Percentiles rank a stretch among this genome's conserved stretches.
These are phyloP conservation scores for Xanthia icteritia DNA, from an alignment of 2,888 invertebrate species.

Conservation along the genomic window DNA sequence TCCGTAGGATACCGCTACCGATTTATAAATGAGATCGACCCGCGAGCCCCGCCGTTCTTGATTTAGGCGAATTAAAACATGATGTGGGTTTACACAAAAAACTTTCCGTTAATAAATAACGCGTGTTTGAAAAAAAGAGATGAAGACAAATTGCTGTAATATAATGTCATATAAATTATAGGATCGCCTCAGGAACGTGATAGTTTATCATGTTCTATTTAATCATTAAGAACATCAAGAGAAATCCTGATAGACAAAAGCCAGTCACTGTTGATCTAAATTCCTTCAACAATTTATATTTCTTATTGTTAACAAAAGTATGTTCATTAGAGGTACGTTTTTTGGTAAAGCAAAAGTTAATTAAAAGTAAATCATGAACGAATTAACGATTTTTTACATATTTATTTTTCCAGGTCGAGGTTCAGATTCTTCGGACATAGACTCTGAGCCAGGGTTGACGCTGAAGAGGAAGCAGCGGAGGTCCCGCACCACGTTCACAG, in stretches of 20 bases:
- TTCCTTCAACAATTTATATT: background rate
- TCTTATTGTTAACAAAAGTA: background rate
- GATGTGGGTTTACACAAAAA: conserved; percentile 88
- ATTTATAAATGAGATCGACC: conserved; percentile 87
- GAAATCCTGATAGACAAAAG: conserved; percentile 50
- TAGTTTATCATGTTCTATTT: conserved; percentile 60
- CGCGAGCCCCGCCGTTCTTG: conserved; percentile 81
- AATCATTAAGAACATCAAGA: conserved; percentile 61
- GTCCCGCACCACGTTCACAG: conserved; percentile 98
- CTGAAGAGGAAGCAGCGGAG: conserved; percentile 97
- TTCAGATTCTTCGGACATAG: conserved; percentile 93
- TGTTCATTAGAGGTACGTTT: no score
- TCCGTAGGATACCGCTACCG: conserved; percentile 90
- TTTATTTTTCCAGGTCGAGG: conserved; percentile 80
- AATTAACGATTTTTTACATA: conserved; percentile 8
- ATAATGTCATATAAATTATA: conserved; percentile 81
- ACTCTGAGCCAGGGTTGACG: conserved; percentile 97
- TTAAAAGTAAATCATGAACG: background rate
- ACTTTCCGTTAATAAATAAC: conserved; percentile 84
- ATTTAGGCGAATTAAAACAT: conserved; percentile 88
- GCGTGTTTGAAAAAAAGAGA: conserved; percentile 85
- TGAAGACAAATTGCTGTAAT: conserved; percentile 87
- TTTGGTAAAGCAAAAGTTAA: background rate
- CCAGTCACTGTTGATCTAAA: conserved; percentile 1
- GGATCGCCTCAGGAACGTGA: conserved; percentile 61